Conservation (phyloP, 2,888 invertebrate species). For the Drosophila kuntzei region DNA sequence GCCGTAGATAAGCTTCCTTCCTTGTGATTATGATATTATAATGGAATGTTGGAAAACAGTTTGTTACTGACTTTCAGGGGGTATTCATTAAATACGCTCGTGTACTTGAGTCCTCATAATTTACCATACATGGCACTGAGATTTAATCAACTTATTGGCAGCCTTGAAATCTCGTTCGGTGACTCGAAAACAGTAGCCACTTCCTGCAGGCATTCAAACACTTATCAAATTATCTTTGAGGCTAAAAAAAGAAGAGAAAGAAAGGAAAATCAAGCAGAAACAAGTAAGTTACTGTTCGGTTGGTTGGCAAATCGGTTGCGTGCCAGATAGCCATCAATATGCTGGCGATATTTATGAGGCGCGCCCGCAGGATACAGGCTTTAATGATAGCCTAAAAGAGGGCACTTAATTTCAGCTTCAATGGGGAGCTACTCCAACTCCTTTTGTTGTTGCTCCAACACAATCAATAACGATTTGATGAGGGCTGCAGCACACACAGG, state of each 20-base stretch:
- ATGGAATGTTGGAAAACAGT: neutral
- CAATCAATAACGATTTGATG: conserved; percentile 78
- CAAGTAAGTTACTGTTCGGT: conserved; percentile 19
- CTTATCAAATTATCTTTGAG: conserved; percentile 75
- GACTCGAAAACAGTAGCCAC: conserved; percentile 52
- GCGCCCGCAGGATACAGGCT: conserved; percentile 80
- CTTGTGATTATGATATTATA: neutral
- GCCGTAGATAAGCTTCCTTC: neutral
- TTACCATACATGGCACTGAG: conserved; percentile 15
- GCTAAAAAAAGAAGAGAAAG: neutral
- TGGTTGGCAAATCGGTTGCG: conserved; percentile 59
- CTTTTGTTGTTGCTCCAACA: conserved; percentile 23
- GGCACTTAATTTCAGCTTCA: conserved; percentile 75
- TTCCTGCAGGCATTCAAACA: conserved; percentile 65
- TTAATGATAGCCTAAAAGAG: conserved; percentile 78
- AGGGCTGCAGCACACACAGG: conserved; percentile 61
- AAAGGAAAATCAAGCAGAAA: neutral
- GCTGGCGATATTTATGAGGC: conserved; percentile 81
- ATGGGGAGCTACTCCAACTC: conserved; percentile 35
- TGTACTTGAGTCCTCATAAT: conserved; percentile 16
- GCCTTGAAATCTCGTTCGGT: conserved; percentile 25
- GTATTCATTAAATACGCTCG: conserved; percentile 1
- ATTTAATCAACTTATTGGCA: conserved; percentile 23
- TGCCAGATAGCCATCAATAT: conserved; percentile 79
- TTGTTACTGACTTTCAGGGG: neutral